Conservation (phyloP, 2,797 vertebrate species). For the Falco columbarius region DNA sequence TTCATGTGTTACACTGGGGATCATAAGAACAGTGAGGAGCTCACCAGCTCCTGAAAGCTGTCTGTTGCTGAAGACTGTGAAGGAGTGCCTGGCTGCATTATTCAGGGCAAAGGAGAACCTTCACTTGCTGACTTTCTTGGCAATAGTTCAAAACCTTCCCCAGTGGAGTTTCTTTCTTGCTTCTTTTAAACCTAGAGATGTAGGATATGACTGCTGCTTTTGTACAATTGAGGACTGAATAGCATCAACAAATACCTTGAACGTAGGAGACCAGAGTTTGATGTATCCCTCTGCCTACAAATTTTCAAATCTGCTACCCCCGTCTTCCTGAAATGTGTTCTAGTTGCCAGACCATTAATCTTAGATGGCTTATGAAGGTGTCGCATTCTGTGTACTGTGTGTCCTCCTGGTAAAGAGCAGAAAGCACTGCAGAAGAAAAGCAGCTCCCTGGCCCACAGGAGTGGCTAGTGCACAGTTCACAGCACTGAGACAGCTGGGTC, state of each 20-base stretch:
- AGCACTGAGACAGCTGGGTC: background rate
- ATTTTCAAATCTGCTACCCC: background rate
- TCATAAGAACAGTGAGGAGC: background rate
- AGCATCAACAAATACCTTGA: background rate
- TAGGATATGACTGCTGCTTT: background rate
- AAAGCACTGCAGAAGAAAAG: background rate
- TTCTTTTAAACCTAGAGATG: background rate
- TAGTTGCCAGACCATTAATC: background rate
- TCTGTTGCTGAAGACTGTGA: background rate
- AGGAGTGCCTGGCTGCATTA: background rate
- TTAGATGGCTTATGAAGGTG: background rate
- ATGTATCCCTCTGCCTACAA: background rate
- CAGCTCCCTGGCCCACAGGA: background rate
- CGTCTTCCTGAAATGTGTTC: background rate
- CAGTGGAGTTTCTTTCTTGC: background rate
- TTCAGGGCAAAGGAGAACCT: background rate
- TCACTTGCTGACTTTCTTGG: background rate
- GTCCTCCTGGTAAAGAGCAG: background rate
- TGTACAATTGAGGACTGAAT: rapidly evolving
- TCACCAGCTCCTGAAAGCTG: background rate
- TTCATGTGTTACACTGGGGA: background rate
- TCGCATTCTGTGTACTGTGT: background rate
- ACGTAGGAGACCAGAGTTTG: background rate
- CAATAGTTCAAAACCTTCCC: background rate
- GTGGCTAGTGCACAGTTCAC: rapidly evolving